Base-by-base conservation (phyloP, 2,113 vertebrate genomes). In the Hepsetus odoe region DNA sequence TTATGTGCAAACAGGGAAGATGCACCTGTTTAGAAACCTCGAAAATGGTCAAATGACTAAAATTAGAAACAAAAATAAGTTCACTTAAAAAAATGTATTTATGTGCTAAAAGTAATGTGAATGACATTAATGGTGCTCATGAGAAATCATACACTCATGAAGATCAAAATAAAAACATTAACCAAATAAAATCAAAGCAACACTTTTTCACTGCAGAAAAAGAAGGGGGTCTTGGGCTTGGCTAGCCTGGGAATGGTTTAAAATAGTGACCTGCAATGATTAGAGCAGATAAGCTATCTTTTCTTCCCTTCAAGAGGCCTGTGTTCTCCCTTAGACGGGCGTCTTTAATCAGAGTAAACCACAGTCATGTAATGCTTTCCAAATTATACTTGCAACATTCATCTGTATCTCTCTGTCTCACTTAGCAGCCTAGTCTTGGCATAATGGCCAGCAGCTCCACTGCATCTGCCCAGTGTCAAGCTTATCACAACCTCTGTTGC, bases 341-440 rank as follows among this genome's bases (percentile, higher is more conserved):
- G 49, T 68, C 66, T 83, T 79, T 83, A 79, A 83, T 83, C 81
- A 83, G 72, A 49, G 53, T n/a, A 46, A 79, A 18, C 68, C 16
- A 46, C 70, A 69, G 67, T 78, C 69, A 71, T 26, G 4, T 30
- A 76, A 22, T 38, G 46, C 46, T 76, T 66, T 67, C 33, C 62
- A 65, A 46, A 74, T 75, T 79, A 59, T 40, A n/a, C 26, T 51
- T 30, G 24, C 42, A 26, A 51, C 55, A 62, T n/a, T 38, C 16
- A 42, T 66, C 53, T 74, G 42, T 70, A 62, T 70, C 53, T 69
- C 55, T 74, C 44, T 16, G 28, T 49, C 61, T 55, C 6, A 61
- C 40, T 33, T 40, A 72, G 30, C 28, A 26, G 65, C 65, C 71
- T 74, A 42, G 55, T 71, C 28, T 49, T 33, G 44, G 64, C 80